phyloP scores from a whole-genome alignment of 2,888 invertebrate genomes.

The Eristalis pertinax region DNA sequence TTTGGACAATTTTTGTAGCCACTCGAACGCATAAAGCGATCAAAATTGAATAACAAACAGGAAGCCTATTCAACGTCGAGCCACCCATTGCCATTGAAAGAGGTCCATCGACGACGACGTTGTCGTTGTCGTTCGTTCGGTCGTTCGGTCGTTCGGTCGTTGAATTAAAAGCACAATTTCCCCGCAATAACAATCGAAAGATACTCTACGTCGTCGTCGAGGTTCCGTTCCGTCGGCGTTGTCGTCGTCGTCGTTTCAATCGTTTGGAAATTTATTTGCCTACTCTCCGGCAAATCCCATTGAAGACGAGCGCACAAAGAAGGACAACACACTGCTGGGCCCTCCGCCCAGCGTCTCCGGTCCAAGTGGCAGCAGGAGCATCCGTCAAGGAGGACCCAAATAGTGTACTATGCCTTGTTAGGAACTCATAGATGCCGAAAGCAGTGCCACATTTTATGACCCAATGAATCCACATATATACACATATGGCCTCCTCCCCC shows the following conservation, averaged over 20 bases:
- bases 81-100: slow-evolving; percentile 45
- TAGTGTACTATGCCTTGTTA: slow-evolving; percentile 10
- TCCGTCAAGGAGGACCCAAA: slow-evolving; percentile 31
- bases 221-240: background rate
- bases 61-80: slow-evolving; percentile 22
- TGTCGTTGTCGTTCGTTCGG: background rate
- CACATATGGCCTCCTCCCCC: background rate
- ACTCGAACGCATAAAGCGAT: slow-evolving; percentile 52
- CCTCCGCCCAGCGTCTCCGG: background rate
- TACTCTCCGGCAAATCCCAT: slow-evolving; percentile 61
- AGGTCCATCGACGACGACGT: background rate
- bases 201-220: slow-evolving; percentile 18
- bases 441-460: slow-evolving; percentile 67
- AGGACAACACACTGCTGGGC: slow-evolving; percentile 5
- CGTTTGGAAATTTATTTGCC: slow-evolving; percentile 68
- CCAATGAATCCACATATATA: slow-evolving; percentile 51
- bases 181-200: slow-evolving; percentile 64
- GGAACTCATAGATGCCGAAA: slow-evolving; percentile 43
- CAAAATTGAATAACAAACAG: slow-evolving; percentile 47
- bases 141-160: slow-evolving; percentile 33
- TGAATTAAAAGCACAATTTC: slow-evolving; percentile 68
- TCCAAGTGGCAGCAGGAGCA: slow-evolving; percentile 23
- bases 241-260: slow-evolving; percentile 13
- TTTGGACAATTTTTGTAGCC: slow-evolving; percentile 29
- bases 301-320: slow-evolving; percentile 48